Evolutionary conservation across 53 echinoderm and acorn worm genomes (phyloP).

Genomic region (Actinopyga echinites): DNA sequence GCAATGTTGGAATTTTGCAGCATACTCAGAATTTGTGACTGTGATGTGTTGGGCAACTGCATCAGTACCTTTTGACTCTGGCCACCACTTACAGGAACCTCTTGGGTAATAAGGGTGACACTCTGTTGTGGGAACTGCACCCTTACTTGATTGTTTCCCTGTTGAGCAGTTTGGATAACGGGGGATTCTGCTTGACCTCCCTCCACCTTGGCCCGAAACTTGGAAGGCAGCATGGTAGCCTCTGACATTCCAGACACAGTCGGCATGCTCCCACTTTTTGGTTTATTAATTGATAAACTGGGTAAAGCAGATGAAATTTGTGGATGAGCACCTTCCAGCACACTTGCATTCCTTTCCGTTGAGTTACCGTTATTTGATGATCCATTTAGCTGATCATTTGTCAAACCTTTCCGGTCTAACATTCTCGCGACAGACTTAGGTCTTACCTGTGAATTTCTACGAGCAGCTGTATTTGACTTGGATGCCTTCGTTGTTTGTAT

Average conservation of each 20-base stretch:
- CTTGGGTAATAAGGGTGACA: conserved; percentile 13
- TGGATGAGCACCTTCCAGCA: neutral
- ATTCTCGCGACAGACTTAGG: conserved; percentile 38
- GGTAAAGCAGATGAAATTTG: neutral
- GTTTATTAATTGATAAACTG: conserved; percentile 39
- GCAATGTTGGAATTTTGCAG: neutral
- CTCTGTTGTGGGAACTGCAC: neutral
- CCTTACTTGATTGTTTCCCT: neutral
- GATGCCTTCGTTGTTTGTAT: neutral
- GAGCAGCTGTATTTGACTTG: neutral
- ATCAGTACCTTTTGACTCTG: neutral
- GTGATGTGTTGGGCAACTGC: neutral
- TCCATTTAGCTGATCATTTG: neutral
- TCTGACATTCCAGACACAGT: conserved; percentile 67
- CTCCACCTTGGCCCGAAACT: conserved; percentile 19
- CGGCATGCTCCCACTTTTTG: conserved; percentile 38
- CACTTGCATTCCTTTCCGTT: neutral
- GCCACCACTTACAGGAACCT: conserved; percentile 2
- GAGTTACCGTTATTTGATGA: neutral
- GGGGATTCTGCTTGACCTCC: neutral
- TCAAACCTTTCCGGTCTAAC: neutral
- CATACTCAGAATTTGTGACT: conserved; percentile 11
- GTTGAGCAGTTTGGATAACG: neutral
- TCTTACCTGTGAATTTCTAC: conserved; percentile 1
- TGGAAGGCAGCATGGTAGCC: conserved; percentile 62